Evolutionary conservation across 1,140 invertebrate genomes (phyloP).

Genomic region (Leptestheria dahalacensis): DNA sequence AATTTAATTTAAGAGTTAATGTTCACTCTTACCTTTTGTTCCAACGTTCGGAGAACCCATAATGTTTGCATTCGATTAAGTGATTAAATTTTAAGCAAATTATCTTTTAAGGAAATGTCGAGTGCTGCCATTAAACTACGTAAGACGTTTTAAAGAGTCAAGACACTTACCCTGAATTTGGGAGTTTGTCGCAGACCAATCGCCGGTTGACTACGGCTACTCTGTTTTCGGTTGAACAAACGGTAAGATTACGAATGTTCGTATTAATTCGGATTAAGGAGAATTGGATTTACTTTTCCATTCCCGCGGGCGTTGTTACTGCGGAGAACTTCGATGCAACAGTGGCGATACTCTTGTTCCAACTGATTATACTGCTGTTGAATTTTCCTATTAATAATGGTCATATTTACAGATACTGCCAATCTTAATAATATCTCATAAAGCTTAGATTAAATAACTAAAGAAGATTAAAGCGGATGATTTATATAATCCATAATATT

Average conservation of each 20-base stretch:
- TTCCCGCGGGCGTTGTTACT: conserved; percentile 43
- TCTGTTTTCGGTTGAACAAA: conserved; percentile 31
- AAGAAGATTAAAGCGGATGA: background rate
- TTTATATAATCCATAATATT: background rate
- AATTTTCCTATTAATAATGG: conserved; percentile 48
- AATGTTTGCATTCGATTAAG: too few relatives aligned
- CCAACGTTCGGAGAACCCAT: too few relatives aligned
- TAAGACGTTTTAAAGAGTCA: background rate
- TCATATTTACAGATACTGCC: too few relatives aligned
- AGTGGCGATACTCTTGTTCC: conserved; percentile 49
- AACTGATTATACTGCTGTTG: conserved; percentile 53
- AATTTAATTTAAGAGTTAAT: too few relatives aligned
- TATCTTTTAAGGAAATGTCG: too few relatives aligned
- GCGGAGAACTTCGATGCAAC: conserved; percentile 46
- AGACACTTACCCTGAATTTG: conserved; percentile 52
- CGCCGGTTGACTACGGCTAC: conserved; percentile 55
- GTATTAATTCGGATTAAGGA: background rate
- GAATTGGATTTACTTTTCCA: conserved; percentile 41
- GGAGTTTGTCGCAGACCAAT: conserved; percentile 57
- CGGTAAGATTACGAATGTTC: background rate
- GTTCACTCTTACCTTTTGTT: too few relatives aligned
- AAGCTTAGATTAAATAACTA: background rate
- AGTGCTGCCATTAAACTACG: too few relatives aligned
- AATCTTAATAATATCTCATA: background rate
- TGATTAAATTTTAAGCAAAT: too few relatives aligned